These are phyloP conservation scores for Trachymyrmex septentrionalis DNA, from an alignment of 1,140 invertebrate genomes.

Conservation along the genomic window DNA sequence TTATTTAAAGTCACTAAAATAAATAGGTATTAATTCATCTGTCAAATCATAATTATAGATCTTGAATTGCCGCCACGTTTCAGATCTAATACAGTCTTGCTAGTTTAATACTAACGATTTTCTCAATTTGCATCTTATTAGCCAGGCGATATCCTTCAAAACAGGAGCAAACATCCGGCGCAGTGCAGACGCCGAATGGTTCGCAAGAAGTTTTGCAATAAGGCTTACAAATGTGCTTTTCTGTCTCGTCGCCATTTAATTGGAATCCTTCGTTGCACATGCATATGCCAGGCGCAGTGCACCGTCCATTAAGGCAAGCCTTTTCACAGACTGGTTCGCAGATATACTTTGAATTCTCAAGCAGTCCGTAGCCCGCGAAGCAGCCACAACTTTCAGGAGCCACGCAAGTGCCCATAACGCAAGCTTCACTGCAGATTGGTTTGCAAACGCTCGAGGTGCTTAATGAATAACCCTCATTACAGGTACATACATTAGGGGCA, in stretches of 20 bases:
- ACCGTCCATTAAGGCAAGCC: conserved; percentile 72
- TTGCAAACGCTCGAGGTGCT: background rate
- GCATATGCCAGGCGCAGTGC: conserved; percentile 73
- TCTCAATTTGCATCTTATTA: background rate
- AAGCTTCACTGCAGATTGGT: conserved; percentile 66
- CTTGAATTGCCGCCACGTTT: background rate
- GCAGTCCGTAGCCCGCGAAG: conserved; percentile 47
- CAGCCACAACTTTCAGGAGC: conserved; percentile 71
- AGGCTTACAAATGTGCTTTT: conserved; percentile 42
- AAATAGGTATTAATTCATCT: background rate
- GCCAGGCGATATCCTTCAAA: conserved; percentile 66
- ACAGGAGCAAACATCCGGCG: conserved; percentile 77
- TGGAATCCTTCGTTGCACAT: conserved; percentile 63
- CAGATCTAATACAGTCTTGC: background rate
- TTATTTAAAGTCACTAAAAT: conserved; percentile 1
- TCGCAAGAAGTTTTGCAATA: conserved; percentile 60
- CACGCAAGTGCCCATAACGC: conserved; percentile 65
- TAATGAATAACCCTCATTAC: conserved; percentile 62
- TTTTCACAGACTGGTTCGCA: conserved; percentile 71
- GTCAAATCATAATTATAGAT: background rate
- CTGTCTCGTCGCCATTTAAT: background rate
- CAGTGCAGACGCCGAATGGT: conserved; percentile 71
- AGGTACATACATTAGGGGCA: conserved; percentile 63
- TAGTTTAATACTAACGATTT: background rate
- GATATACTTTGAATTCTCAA: background rate